Evolutionary conservation across 2,888 invertebrate genomes (phyloP), one percentile per base, ranked within the genome.

Genomic region (Trypoxylon attenuatum): DNA sequence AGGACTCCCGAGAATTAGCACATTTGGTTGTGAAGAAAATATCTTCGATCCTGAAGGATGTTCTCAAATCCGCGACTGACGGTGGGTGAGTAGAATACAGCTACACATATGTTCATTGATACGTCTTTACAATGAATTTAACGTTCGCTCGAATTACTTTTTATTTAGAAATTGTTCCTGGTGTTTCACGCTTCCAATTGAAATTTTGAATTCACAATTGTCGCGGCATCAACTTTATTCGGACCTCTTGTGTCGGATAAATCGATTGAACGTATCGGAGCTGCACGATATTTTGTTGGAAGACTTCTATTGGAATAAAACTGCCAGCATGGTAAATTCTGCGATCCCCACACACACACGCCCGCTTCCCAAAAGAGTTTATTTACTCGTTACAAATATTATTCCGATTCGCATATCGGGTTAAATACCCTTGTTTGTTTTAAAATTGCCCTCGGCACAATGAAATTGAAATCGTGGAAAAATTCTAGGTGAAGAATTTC

Each of bases 271-370:
- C 43, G 68, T 87, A 16, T 82, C 85, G 0, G 88, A 89, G 1
- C 77, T 90, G 0, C 84, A 89, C 56, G 76, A 80, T 6, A 78
- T 86, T 0, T 75, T 91, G 15, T 84, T 88, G 57, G 87, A 88
- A 18, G 88, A 89, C 65, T 90, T 91, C 78, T 88, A 90, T 56
- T 91, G 91, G 91, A 90, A 90, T 56, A 89, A 90, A 88, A 89
- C 90, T 0, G 77, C 89, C 13, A 86, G 73, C 59, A 90, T 90
- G 88, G 90, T 90, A 64, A 63, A 59, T 10, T n/a, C n/a, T n/a
- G 49, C 39, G 13, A 2, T 19, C 13, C 5, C 29, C 15, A 3
- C 4, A 13, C 8, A 8, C 15, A 25, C 45, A 43, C 15, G 5
- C 0, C 18, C n/a, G 13, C 10, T 21, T 21, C n/a, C n/a, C n/a